Conservation (phyloP, 2,888 invertebrate genomes). For the Leptarthrus brevirostris region DNA sequence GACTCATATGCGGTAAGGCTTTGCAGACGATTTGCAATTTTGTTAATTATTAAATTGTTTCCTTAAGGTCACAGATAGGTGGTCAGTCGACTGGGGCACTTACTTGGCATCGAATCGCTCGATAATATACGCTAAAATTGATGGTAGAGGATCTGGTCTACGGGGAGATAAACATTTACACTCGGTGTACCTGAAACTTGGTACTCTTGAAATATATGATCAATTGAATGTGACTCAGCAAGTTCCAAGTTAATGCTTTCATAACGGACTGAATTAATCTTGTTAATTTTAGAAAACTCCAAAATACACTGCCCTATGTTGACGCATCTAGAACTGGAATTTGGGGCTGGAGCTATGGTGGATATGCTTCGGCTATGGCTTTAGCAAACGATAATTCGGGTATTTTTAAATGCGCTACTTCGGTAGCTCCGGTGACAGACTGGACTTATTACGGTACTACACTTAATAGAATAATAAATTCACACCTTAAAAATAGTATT, state of each 20-base stretch:
- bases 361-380: conserved; percentile 90
- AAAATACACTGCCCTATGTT: conserved; percentile 76
- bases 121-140: conserved; percentile 89
- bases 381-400: conserved; percentile 79
- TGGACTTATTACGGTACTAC: conserved; percentile 96
- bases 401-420: conserved; percentile 92
- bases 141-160: conserved; percentile 89
- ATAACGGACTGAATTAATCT: background rate
- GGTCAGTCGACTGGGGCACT: conserved; percentile 87
- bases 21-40: no score
- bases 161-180: conserved; percentile 87
- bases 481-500: no score
- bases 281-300: conserved; percentile 62
- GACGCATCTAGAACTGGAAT: conserved; percentile 87
- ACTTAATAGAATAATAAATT: background rate
- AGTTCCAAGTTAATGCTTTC: conserved; percentile 38
- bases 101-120: conserved; percentile 86
- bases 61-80: conserved; percentile 72
- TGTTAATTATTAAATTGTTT: no score
- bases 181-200: conserved; percentile 83
- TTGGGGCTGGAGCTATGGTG: conserved; percentile 99
- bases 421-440: conserved; percentile 96
- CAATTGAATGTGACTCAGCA: conserved; percentile 84
- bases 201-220: conserved; percentile 90
- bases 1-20: conserved; percentile 83